Evolutionary conservation across 2,888 invertebrate genomes (phyloP), one percentile per base, ranked within the genome.

Genomic region (Morpho deidamia): DNA sequence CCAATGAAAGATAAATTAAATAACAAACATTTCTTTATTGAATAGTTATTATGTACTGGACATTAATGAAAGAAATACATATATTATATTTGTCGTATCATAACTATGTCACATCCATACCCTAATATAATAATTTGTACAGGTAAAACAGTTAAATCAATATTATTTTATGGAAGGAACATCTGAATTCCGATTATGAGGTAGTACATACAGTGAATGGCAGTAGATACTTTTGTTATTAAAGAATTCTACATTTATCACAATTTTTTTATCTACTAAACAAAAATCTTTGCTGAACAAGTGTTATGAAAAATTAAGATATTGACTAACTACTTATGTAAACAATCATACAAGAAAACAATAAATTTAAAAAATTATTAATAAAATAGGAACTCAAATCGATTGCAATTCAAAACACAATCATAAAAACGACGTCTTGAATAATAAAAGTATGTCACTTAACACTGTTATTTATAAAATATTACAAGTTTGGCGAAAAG

Each of bases 11-110:
- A 57, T 53, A 53, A 55, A 55, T 65, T 83, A 78, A 82, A 87
- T 89, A 89, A 89, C 89, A 89, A 89, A 86, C 87, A 89, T 89
- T 74, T 83, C 76, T 85, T 87, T 85, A 87, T 86, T 76, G 79
- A 79, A 82, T 88, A 83, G 71, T 81, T 76, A n/a, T n/a, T n/a
- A 81, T 83, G 81, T 86, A 86, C 80, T 83, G 86, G 87, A 88
- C 87, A 89, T 81, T 76, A 72, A 83, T 85, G 23, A 83, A 80
- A 86, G 83, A 83, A 85, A 86, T 86, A 88, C 86, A 84, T 85
- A 81, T 66, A 69, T 64, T 70, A 69, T 81, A 81, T 77, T 80
- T 61, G 70, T 82, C 70, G 74, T 83, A 82, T 72, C 78, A 78
- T 76, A 81, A 77, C 75, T 72, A 78, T 80, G 77, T 79, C 79